Evolutionary conservation across 2,888 invertebrate species (phyloP).

Genomic region (Thymelicus lineola): DNA sequence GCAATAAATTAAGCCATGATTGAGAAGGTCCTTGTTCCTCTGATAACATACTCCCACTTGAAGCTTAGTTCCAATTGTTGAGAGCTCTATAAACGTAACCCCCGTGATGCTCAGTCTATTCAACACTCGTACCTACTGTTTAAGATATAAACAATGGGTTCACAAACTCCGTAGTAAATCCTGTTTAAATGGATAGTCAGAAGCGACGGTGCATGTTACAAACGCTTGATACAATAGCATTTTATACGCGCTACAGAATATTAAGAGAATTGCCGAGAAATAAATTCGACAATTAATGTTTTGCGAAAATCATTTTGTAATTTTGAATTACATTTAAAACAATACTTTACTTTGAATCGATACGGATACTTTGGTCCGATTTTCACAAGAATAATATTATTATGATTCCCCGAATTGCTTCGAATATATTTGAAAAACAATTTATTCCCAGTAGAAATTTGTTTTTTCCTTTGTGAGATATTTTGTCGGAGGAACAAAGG

Average conservation of each 20-base stretch:
- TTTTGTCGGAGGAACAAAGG: background rate
- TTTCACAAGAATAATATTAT: background rate
- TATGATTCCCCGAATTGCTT: background rate
- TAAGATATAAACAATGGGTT: slow-evolving; percentile 21
- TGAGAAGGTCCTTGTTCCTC: slow-evolving; percentile 7
- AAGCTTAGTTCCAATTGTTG: slow-evolving; percentile 22
- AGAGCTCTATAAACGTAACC: slow-evolving; percentile 24
- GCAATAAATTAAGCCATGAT: background rate
- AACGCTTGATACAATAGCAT: too few relatives aligned
- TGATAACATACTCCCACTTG: slow-evolving; percentile 15
- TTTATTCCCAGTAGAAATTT: slow-evolving; percentile 15
- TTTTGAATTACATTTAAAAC: too few relatives aligned
- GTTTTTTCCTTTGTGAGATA: slow-evolving; percentile 15
- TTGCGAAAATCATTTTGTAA: too few relatives aligned
- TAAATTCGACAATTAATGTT: too few relatives aligned
- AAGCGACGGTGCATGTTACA: too few relatives aligned
- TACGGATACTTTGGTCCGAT: too few relatives aligned
- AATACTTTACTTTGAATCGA: too few relatives aligned
- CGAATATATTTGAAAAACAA: slow-evolving; percentile 14
- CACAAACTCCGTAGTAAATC: slow-evolving; percentile 5
- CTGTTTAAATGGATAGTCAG: background rate
- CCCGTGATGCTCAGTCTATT: slow-evolving; percentile 1
- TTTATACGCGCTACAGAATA: too few relatives aligned
- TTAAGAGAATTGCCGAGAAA: too few relatives aligned
- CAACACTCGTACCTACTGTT: slow-evolving; percentile 7